These are phyloP conservation scores for Sphaerodactylus townsendi DNA, from an alignment of 2,113 vertebrate species.

Conservation along the genomic window DNA sequence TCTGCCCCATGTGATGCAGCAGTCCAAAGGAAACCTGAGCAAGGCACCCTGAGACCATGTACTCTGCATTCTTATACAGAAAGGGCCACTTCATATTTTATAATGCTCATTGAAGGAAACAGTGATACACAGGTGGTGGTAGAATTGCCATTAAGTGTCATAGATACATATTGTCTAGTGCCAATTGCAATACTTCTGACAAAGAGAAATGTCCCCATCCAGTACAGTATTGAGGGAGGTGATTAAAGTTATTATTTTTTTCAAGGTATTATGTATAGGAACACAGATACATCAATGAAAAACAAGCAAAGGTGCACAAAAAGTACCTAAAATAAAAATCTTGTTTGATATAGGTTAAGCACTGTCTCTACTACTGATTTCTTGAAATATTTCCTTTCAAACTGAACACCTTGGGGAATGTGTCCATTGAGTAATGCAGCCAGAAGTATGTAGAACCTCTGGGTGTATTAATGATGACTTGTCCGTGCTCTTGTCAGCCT, in stretches of 20 bases:
- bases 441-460: conserved; percentile 47
- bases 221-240: not conserved
- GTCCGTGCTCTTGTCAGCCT: conserved; percentile 62
- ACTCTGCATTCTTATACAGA: too few species aligned
- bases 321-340: not conserved
- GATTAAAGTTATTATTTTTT: not conserved
- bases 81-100: not conserved
- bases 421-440: conserved; percentile 56
- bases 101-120: not conserved
- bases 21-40: too few species aligned
- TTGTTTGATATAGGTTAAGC: not conserved
- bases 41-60: too few species aligned
- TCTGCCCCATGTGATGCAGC: too few species aligned
- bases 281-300: too few species aligned
- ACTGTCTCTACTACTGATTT: not conserved
- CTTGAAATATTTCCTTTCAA: not conserved
- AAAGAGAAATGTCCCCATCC: not conserved
- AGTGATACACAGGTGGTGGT: not conserved
- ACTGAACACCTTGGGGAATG: conserved; percentile 37
- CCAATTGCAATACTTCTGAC: not conserved
- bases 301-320: not conserved
- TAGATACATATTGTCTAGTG: not conserved
- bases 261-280: not conserved
- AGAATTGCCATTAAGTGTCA: not conserved
- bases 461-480: conserved; percentile 65